A percentile compares a stretch with the other conserved stretches of the same genome.
Conservation (phyloP, 2,888 invertebrate genomes). For the Folsomia candida region DNA sequence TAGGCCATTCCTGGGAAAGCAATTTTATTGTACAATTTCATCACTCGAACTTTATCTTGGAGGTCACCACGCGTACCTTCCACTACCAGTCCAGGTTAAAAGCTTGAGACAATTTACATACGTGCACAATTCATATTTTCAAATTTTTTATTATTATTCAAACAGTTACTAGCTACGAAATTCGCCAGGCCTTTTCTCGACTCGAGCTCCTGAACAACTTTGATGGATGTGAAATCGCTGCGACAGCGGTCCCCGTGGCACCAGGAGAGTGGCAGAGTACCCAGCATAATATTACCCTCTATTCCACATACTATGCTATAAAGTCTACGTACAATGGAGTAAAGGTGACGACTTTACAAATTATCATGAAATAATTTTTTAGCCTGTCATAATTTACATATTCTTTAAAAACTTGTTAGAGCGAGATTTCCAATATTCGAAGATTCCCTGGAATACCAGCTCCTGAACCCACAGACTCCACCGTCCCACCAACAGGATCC, state of each 20-base stretch:
- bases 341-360: conserved; percentile 6
- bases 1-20: background rate
- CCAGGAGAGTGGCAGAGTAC: too few species aligned
- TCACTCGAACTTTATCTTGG: conserved; percentile 11
- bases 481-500: background rate
- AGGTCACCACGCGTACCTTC: conserved; percentile 19
- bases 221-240: conserved; percentile 15
- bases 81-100: conserved; percentile 1
- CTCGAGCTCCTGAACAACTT: conserved; percentile 15
- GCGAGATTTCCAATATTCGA: background rate
- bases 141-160: background rate
- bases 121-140: too few species aligned
- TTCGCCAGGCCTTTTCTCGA: conserved; percentile 9
- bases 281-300: background rate
- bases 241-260: conserved; percentile 10
- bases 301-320: conserved; percentile 18
- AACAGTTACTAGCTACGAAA: conserved; percentile 19
- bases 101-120: too few species aligned
- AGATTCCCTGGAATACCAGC: background rate
- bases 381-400: background rate
- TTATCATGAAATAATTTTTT: background rate
- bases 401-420: too few species aligned
- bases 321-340: conserved; percentile 20
- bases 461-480: background rate
- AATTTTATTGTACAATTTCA: background rate